Base-by-base conservation (phyloP, 2,797 vertebrate species). In the Phoeniculus purpureus region DNA sequence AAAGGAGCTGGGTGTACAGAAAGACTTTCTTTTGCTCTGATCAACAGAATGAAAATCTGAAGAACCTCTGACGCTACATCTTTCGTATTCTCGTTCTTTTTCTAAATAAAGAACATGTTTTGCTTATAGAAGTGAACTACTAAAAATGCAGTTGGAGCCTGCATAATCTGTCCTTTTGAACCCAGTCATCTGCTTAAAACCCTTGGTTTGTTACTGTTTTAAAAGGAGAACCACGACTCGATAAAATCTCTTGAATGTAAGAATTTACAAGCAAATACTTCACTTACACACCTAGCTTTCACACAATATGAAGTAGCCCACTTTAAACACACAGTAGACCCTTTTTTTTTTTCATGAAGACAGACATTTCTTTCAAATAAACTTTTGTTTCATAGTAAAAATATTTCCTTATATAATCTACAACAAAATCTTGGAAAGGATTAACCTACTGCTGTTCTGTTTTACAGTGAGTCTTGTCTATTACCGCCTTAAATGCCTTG, bases 1-100 rank as follows among this genome's bases (percentile, higher is more conserved):
- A 76, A 72, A 72, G 48, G 48, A 86, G 29, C n/a, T 31, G 55
- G 22, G 48, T 50, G 6, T 58, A 76, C 9, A 31, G 26, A 83
- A 91, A 80, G 71, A 65, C 80, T 70, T 90, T 90, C 43, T 86
- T 92, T 62, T 51, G 60, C 55, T 91, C 37, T 67, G 58, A 92
- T 72, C 29, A 89, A 78, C 2, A 68, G 52, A 85, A 84, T 29
- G 40, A 84, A 84, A 89, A 64, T 56, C 34, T 43, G 45, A 89
- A 93, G 71, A 92, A 91, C 76, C 66, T 88, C 48, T 58, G 64
- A 85, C 56, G 71, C 67, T 54, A 66, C 14, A 58, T 77, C 48
- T 93, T 86, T 91, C 81, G 47, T 62, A 59, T 47, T 90, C 64
- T 86, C 68, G 79, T 78, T 75, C 22, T 82, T 90, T 94, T 82